These are phyloP conservation scores for Canis aureus DNA, from an alignment of 2,113 vertebrate genomes.

Conservation along the genomic window DNA sequence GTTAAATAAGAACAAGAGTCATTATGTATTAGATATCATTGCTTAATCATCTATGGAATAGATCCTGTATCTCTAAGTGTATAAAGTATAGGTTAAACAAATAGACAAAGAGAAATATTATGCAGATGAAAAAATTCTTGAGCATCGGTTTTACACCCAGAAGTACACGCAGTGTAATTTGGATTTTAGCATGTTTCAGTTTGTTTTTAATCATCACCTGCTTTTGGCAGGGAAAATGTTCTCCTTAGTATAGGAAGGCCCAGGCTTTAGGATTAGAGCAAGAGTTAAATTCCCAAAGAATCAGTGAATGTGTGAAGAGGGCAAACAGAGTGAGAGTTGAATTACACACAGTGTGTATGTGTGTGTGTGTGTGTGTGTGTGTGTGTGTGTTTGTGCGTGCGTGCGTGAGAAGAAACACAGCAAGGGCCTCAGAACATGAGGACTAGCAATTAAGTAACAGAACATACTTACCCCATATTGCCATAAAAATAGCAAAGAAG, in stretches of 20 bases:
- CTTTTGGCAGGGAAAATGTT: background rate
- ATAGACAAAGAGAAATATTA: background rate
- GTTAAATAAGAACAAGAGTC: background rate
- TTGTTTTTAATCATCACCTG: background rate
- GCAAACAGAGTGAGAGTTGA: background rate
- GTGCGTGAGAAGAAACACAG: background rate
- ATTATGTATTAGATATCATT: background rate
- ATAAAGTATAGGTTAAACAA: background rate
- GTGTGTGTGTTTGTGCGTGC: background rate
- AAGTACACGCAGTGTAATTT: background rate
- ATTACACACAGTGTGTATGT: background rate
- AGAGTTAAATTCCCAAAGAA: background rate
- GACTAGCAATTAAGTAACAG: background rate
- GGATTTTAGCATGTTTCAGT: background rate
- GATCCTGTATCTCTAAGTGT: background rate
- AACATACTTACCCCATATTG: constrained; percentile 91
- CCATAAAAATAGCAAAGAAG: constrained; percentile 94
- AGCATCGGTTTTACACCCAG: background rate
- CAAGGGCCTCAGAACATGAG: background rate
- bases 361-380: background rate
- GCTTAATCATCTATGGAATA: background rate
- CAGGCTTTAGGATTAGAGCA: background rate
- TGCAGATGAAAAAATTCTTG: background rate
- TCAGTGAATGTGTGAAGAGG: background rate
- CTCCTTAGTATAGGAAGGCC: background rate